These are phyloP conservation scores for Ochropleura leucogaster DNA, from an alignment of 2,888 invertebrate species.

Conservation along the genomic window DNA sequence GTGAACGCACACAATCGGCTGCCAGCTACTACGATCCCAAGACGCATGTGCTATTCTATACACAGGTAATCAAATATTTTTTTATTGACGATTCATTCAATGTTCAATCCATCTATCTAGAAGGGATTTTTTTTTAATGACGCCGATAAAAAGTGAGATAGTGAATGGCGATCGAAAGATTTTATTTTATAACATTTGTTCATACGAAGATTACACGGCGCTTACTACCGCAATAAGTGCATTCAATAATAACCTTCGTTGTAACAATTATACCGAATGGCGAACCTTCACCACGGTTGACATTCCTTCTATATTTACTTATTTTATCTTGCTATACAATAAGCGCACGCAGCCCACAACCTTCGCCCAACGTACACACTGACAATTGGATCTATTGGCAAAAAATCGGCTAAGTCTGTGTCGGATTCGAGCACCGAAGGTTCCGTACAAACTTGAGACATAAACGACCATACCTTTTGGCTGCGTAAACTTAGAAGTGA, in stretches of 20 bases:
- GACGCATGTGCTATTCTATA: slow-evolving; percentile 93
- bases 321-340: slow-evolving; percentile 61
- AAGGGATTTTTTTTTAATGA: background rate
- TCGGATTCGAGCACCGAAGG: too few relatives aligned
- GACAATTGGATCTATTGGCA: slow-evolving; percentile 39
- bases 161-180: background rate
- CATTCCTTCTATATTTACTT: slow-evolving; percentile 56
- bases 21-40: slow-evolving; percentile 93
- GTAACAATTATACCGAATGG: slow-evolving; percentile 57
- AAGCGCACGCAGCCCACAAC: slow-evolving; percentile 37
- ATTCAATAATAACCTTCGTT: slow-evolving; percentile 57
- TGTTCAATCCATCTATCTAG: background rate
- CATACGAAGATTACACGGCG: slow-evolving; percentile 13
- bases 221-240: slow-evolving; percentile 26
- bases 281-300: slow-evolving; percentile 54
- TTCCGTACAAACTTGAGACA: too few relatives aligned
- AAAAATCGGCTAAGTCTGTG: background rate
- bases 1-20: slow-evolving; percentile 93
- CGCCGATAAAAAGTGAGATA: too few relatives aligned
- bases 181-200: background rate
- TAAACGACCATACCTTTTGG: too few relatives aligned
- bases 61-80: slow-evolving; percentile 88
- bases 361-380: slow-evolving; percentile 40
- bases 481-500: too few relatives aligned
- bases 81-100: background rate